phyloP scores from a whole-genome alignment of 1,140 invertebrate genomes.

The Trichogramma pretiosum region DNA sequence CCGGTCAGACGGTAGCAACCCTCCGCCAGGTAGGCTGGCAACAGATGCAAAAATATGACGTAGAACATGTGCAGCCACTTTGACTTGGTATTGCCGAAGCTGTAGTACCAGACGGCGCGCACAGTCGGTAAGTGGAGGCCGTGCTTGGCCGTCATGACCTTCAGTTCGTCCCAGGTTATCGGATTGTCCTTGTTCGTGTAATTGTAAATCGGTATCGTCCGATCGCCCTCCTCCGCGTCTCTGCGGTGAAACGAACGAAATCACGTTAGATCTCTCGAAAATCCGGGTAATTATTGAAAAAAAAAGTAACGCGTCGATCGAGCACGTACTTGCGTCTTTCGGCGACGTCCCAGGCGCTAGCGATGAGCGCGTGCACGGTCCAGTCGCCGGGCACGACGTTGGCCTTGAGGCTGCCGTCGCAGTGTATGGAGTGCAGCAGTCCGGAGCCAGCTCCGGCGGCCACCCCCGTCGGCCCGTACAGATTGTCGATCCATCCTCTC shows the following conservation, averaged over 20 bases:
- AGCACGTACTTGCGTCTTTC: constrained; percentile 31
- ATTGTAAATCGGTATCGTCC: constrained; percentile 45
- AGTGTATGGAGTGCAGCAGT: constrained; percentile 61
- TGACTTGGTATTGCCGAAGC: constrained; percentile 46
- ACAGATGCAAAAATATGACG: constrained; percentile 50
- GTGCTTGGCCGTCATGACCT: constrained; percentile 34
- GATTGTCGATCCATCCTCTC: constrained; percentile 75
- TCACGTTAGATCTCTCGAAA: too few relatives aligned
- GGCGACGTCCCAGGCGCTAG: constrained; percentile 63
- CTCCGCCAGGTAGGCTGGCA: constrained; percentile 65
- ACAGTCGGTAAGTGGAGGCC: constrained; percentile 37
- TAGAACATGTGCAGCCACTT: constrained; percentile 44
- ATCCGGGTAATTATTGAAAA: too few relatives aligned
- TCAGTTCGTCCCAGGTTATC: constrained; percentile 41
- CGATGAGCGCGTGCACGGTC: constrained; percentile 68
- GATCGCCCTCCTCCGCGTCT: too few relatives aligned
- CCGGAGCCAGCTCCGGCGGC: constrained; percentile 66
- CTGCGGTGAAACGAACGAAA: neutral
- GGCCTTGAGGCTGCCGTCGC: constrained; percentile 49
- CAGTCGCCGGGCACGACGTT: constrained; percentile 82
- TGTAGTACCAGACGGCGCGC: constrained; percentile 49
- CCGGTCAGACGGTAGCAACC: too few relatives aligned
- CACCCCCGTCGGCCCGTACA: constrained; percentile 80
- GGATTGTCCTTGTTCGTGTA: constrained; percentile 41
- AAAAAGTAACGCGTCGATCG: too few relatives aligned